phyloP scores from a whole-genome alignment of 1,140 invertebrate species.

The Acyrthosiphon pisum region DNA sequence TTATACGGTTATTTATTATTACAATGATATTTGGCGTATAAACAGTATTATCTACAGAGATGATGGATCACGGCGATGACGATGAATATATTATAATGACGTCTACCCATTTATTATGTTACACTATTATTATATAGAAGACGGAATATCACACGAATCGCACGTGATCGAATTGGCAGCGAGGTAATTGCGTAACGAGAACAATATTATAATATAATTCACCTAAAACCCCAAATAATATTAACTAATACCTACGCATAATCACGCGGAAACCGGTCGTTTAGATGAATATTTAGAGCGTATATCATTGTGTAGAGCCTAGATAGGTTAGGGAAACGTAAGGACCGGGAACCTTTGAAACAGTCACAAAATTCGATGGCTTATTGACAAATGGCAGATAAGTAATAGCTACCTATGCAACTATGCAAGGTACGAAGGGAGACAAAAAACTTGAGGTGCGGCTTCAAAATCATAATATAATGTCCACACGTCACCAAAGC shows the following conservation, averaged over 20 bases:
- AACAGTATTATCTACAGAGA: not conserved
- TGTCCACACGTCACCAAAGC: not conserved
- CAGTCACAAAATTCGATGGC: not conserved
- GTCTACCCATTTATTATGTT: not conserved
- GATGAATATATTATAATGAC: constrained; percentile 6
- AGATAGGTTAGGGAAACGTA: not conserved
- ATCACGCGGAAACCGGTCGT: not conserved
- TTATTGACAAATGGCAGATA: not conserved
- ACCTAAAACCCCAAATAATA: not conserved
- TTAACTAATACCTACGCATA: not conserved
- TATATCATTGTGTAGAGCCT: not conserved
- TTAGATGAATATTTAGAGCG: not conserved
- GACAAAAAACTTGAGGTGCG: not conserved
- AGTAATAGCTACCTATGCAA: too few relatives aligned
- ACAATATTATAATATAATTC: not conserved
- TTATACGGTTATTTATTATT: constrained; percentile 7
- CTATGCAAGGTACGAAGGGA: not conserved
- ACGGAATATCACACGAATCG: not conserved
- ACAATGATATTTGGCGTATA: not conserved
- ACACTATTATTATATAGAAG: not conserved
- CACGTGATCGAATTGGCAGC: not conserved
- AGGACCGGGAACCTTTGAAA: too few relatives aligned
- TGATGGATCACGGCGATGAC: not conserved
- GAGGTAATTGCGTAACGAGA: not conserved
- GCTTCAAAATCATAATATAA: not conserved